These are phyloP conservation scores for Lepidostoma basale DNA, from an alignment of 1,140 invertebrate species.

Conservation along the genomic window DNA sequence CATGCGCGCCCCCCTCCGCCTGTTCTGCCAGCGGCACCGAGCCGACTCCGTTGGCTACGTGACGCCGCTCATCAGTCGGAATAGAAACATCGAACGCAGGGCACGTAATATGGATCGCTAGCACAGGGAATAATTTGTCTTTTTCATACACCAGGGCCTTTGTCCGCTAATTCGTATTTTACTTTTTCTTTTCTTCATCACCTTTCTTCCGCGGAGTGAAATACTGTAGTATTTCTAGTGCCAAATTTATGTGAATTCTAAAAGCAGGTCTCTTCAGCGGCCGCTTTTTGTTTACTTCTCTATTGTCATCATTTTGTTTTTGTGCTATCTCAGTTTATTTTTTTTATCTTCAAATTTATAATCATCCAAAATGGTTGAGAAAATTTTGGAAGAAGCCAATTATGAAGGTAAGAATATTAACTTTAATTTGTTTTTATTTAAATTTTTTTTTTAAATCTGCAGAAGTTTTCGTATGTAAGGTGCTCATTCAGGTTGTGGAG, in stretches of 20 bases:
- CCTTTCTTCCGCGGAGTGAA: constrained; percentile 26
- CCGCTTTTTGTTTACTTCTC: constrained; percentile 33
- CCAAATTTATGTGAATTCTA: constrained; percentile 35
- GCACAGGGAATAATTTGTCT: constrained; percentile 48
- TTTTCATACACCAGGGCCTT: constrained; percentile 50
- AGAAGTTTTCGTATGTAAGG: too few species aligned
- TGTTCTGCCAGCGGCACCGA: background rate
- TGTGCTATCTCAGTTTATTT: constrained; percentile 49
- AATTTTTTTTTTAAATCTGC: too few species aligned
- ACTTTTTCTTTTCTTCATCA: constrained; percentile 33
- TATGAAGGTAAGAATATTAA: constrained; percentile 55
- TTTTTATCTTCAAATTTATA: constrained; percentile 53
- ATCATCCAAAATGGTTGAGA: constrained; percentile 59
- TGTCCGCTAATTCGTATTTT: constrained; percentile 56
- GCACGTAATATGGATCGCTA: constrained; percentile 57
- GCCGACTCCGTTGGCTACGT: constrained; percentile 16
- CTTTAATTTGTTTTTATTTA: background rate
- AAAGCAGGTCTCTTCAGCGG: constrained; percentile 32
- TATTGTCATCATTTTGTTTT: constrained; percentile 47
- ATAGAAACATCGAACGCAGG: constrained; percentile 51
- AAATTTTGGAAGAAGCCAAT: constrained; percentile 62
- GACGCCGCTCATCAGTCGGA: constrained; percentile 46
- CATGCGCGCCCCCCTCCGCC: background rate
- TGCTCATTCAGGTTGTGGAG: too few species aligned
- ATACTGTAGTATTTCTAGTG: constrained; percentile 52